Evolutionary conservation across 2,797 vertebrate genomes (phyloP), one percentile per base, ranked within the genome.

Genomic region (Intellagama lesueurii): DNA sequence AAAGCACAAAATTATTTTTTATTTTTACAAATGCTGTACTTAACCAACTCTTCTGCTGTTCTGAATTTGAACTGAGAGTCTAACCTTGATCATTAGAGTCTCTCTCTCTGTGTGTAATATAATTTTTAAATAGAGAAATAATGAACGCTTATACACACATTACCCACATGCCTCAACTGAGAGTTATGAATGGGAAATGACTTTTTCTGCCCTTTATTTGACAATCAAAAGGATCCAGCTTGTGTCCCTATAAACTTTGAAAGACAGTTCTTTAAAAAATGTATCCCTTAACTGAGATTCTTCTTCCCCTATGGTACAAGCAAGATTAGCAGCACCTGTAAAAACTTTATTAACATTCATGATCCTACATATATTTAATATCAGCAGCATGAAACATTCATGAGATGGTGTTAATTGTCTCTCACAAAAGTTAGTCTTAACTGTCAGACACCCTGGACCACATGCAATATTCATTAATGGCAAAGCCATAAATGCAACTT

Each of bases 391-490:
- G 0, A 75, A 88, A 85, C n/a, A 7, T 82, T 86, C 81, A 56
- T 60, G 60, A 87, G 64, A 89, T 86, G 40, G 22, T 86, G 80
- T 82, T 90, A 82, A 90, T 86, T 90, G 2, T 44, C 9, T 72
- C 26, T 83, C 44, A 79, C 26, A 76, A 84, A 88, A 88, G 19
- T 90, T 32, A 91, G 83, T 11, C 89, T 73, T 77, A 92, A 78
- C 22, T 90, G 28, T 44, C 66, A 69, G n/a, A 86, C 40, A 68
- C 76, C 56, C 44, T 83, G 90, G 83, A 82, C 3, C 64, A 11
- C 66, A 86, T 84, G n/a, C 16, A 89, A n/a, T 90, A 81, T 83
- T 87, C 77, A 87, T 87, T 83, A 26, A 72, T n/a, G 87, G 83
- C 73, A 85, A 88, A 91, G 83, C 78, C 85, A 77, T 77, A 86